Base-by-base conservation (phyloP, 2,888 invertebrate species). In the Bellardia bayeri region DNA sequence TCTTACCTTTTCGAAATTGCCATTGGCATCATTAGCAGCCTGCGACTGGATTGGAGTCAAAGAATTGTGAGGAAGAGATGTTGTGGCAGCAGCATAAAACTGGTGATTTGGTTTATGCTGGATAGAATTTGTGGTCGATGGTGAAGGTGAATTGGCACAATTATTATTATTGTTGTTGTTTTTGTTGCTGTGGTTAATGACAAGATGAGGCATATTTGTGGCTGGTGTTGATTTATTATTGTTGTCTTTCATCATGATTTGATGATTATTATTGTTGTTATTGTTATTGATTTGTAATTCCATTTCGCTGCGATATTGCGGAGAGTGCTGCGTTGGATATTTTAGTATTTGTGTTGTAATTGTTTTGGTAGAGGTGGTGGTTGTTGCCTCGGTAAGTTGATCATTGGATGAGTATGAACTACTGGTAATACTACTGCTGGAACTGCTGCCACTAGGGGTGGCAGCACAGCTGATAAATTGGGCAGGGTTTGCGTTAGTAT, bases 201-300 rank as follows among this genome's bases (percentile, higher is more conserved):
- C 69, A 85, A 81, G 80, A 69, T 85, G 75, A 71, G 85, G 63
- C 85, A 85, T 75, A 89, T 89, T 79, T 90, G 81, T 69, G 66
- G 75, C 83, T 86, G 61, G 69, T 69, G 75, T 68, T 85, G 71
- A 75, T 85, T 85, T 72, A 76, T 87, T 69, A 78, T 88, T 89
- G 83, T 83, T 91, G 81, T 88, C 86, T 89, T 89, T 82, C 89
- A 89, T 83, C 71, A 75, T 88, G 88, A 83, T 88, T 88, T 86
- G 86, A 63, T 74, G 89, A 81, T 87, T 87, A 90, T 89, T 89
- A 89, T 86, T 89, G 74, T 69, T 90, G 89, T 90, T 90, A 87
- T 88, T 88, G 42, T 89, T 90, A 90, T 90, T 91, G 90, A 91
- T 91, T 90, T 92, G 91, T 85, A 92, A 89, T 90, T 92, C 92